Evolutionary conservation across 2,113 vertebrate species (phyloP), one percentile per base, ranked within the genome.

Genomic region (Cichladusa arquata): DNA sequence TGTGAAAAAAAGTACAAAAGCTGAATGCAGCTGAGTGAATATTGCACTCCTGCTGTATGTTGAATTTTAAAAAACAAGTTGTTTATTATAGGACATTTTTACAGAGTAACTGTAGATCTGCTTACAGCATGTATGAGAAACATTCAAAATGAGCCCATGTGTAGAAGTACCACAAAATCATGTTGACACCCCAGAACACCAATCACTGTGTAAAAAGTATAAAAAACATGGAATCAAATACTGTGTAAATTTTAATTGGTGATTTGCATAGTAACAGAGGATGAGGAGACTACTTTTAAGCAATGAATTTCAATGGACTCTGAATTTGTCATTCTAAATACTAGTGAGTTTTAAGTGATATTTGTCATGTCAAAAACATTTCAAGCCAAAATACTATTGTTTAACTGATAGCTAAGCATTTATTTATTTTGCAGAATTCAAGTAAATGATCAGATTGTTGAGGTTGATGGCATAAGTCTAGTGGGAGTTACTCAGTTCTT

Each of bases 391-490:
- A 56, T 92, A 14, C 50, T 48, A 9, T 33, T 66, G 28, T 80
- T 82, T 51, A 81, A 34, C 34, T 61, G 56, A 58, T 51, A 50
- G 33, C 44, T 78, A 70, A 93, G 8, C 17, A 24, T 87, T 19
- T 80, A 6, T 97, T 90, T 96, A 26, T 94, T 94, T 94, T 97
- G 45, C 90, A 99, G 99, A 95, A 98, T 99, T 95, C 98, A 98
- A 96, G 99, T 99, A 77, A 99, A 99, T 92, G 99, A 99, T 97
- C 99, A 99, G 97, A 99, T 99, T 82, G 99, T 99, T 94, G 99
- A 99, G 92, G 99, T 99, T 73, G 99, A 99, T 94, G 98, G 98
- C 58, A 98, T 98, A 96, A 99, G 99, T 96, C 97, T 99, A 45
- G 99, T 99, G 42, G 99, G 99, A 69, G 99, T 99, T 88, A 99